phyloP scores from a whole-genome alignment of 2,888 invertebrate genomes.

The Synergus gifuensis region DNA sequence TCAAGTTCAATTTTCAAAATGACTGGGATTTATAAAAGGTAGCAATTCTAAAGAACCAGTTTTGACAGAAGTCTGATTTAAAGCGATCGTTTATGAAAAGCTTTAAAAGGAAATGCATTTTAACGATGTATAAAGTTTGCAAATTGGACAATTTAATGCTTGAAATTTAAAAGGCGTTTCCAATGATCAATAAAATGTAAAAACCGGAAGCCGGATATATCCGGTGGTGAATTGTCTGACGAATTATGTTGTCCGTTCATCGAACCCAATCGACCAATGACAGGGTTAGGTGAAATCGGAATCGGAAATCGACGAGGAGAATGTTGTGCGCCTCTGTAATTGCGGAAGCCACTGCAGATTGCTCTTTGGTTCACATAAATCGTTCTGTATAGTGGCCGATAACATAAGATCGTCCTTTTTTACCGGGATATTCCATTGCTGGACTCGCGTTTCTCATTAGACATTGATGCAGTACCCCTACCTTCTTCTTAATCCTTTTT shows the following conservation, averaged over 20 bases:
- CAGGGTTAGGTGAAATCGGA: slow-evolving; percentile 40
- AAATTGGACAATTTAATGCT: neutral
- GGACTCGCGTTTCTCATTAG: slow-evolving; percentile 55
- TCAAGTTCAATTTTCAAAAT: no score
- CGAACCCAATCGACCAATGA: slow-evolving; percentile 28
- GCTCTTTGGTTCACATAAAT: slow-evolving; percentile 51
- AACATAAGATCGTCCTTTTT: slow-evolving; percentile 47
- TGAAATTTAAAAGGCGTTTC: slow-evolving; percentile 13
- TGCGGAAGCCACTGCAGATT: slow-evolving; percentile 55
- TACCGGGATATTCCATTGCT: slow-evolving; percentile 48
- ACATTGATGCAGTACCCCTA: slow-evolving; percentile 48
- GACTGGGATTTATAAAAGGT: no score
- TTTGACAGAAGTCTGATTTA: neutral
- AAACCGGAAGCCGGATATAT: slow-evolving; percentile 20
- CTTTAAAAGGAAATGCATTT: neutral
- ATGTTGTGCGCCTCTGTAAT: slow-evolving; percentile 51
- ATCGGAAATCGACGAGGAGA: slow-evolving; percentile 44
- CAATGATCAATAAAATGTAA: neutral
- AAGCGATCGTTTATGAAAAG: neutral
- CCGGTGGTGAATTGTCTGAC: slow-evolving; percentile 17
- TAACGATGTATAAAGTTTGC: neutral
- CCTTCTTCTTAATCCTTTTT: slow-evolving; percentile 47
- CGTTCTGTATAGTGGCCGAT: slow-evolving; percentile 47
- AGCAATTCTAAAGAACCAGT: no score
- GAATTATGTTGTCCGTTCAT: slow-evolving; percentile 7